These are phyloP conservation scores for Spodoptera exigua DNA, from an alignment of 2,888 invertebrate species.

Conservation along the genomic window DNA sequence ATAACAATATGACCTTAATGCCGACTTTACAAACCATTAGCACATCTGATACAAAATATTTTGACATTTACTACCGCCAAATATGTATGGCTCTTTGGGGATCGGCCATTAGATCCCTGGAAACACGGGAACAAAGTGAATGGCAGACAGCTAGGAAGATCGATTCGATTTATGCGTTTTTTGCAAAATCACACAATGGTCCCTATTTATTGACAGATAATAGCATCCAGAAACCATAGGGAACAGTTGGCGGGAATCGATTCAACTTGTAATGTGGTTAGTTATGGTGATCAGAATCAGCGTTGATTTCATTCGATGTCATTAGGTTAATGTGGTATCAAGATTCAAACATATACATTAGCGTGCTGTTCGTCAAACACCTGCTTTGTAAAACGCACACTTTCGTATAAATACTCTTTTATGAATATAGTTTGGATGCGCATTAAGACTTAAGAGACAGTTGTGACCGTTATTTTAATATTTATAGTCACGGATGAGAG, in stretches of 20 bases:
- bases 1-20: slow-evolving; percentile 83
- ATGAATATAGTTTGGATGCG: slow-evolving; percentile 18
- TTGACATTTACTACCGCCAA: slow-evolving; percentile 82
- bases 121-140: slow-evolving; percentile 76
- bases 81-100: slow-evolving; percentile 84
- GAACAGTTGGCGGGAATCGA: slow-evolving; percentile 85
- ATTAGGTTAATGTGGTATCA: slow-evolving; percentile 64
- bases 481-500: slow-evolving; percentile 38
- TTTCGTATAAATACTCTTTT: slow-evolving; percentile 18
- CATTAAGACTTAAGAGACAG: slow-evolving; percentile 39
- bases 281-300: slow-evolving; percentile 87
- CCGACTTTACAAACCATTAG: slow-evolving; percentile 84
- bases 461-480: slow-evolving; percentile 48
- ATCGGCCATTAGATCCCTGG: slow-evolving; percentile 73
- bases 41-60: slow-evolving; percentile 87
- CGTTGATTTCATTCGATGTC: slow-evolving; percentile 75
- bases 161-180: slow-evolving; percentile 88
- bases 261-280: slow-evolving; percentile 83
- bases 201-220: slow-evolving; percentile 87
- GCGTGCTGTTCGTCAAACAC: slow-evolving; percentile 43
- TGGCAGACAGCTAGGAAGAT: slow-evolving; percentile 84
- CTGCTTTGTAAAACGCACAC: slow-evolving; percentile 29
- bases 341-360: slow-evolving; percentile 46
- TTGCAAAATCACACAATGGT: slow-evolving; percentile 81
- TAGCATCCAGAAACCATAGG: slow-evolving; percentile 70